Evolutionary conservation across 2,888 invertebrate species (phyloP), one percentile per base, ranked within the genome.

Genomic region (Heliconius hortense): DNA sequence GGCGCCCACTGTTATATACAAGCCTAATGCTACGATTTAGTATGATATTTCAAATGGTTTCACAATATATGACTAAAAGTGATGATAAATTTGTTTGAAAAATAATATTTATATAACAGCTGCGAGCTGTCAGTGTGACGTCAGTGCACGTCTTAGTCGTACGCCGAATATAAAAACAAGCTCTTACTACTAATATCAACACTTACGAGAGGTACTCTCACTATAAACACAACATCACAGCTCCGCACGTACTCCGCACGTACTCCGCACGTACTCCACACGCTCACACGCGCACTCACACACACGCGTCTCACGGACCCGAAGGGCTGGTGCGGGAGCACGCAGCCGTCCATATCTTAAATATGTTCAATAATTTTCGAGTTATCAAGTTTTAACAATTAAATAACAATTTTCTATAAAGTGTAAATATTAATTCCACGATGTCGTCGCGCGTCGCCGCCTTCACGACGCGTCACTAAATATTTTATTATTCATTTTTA

Each of bases 111-210:
- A 43, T 8, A 26, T 68, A 18, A 24, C 67, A 26, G 48, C 43
- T 48, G 48, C 11, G 48, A 2, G 48, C 10, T 2, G 28, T 26
- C 28, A 53, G 48, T 28, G 70, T 35, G 56, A 56, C 56, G 59
- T 31, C 53, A 53, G 7, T 5, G 43, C 28, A 48, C 21, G 21
- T 1, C 10, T n/a, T n/a, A n/a, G n/a, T n/a, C n/a, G n/a, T n/a
- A n/a, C n/a, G n/a, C n/a, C n/a, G n/a, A n/a, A 60, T 24, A 71
- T 24, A 59, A 60, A 62, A 18, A 39, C 26, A 39, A 70, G 48
- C 59, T 53, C 77, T 75, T 75, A 77, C 56, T 70, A 74, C 74
- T 77, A 77, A 75, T 77, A 77, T 77, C 75, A 77, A 77, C 77
- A 77, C 77, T 75, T 77, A 75, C 62, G 71, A 73, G 39, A 71